phyloP scores from a whole-genome alignment of 2,113 vertebrate genomes.

The Leucopsar rothschildi region DNA sequence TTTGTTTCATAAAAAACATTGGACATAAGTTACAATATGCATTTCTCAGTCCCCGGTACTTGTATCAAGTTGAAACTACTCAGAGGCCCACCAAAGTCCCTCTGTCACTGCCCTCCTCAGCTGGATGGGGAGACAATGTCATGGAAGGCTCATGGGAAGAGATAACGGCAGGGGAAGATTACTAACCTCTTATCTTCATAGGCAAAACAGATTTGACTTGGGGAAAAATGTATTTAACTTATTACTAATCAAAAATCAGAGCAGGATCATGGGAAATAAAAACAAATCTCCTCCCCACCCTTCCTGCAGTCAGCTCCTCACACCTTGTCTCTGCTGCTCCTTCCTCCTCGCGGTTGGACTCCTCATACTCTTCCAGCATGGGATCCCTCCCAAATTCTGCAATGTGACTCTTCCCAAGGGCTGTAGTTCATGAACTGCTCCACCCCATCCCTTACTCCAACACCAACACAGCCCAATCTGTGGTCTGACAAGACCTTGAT shows the following conservation, averaged over 20 bases:
- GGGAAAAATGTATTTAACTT: not conserved
- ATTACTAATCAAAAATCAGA: not conserved
- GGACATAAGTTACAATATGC: not conserved
- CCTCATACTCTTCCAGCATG: not conserved
- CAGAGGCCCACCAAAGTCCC: not conserved
- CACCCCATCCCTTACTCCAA: not conserved
- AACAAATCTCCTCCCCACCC: not conserved
- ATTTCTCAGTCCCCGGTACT: not conserved
- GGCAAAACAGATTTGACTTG: not conserved
- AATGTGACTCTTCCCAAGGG: not conserved
- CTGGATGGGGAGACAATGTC: not conserved
- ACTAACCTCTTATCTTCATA: accelerated
- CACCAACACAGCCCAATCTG: accelerated
- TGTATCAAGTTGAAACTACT: not conserved
- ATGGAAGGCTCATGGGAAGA: accelerated
- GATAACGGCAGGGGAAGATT: not conserved
- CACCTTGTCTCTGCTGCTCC: accelerated
- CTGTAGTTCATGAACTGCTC: not conserved
- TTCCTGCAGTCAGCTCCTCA: not conserved
- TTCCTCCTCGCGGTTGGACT: not conserved
- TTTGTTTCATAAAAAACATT: not conserved
- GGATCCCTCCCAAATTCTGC: not conserved
- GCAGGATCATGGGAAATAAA: not conserved
- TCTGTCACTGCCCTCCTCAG: not conserved
- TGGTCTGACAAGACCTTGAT: not conserved